Base-by-base conservation (phyloP, 1,140 invertebrate species). In the Sycophaga agraensis region DNA sequence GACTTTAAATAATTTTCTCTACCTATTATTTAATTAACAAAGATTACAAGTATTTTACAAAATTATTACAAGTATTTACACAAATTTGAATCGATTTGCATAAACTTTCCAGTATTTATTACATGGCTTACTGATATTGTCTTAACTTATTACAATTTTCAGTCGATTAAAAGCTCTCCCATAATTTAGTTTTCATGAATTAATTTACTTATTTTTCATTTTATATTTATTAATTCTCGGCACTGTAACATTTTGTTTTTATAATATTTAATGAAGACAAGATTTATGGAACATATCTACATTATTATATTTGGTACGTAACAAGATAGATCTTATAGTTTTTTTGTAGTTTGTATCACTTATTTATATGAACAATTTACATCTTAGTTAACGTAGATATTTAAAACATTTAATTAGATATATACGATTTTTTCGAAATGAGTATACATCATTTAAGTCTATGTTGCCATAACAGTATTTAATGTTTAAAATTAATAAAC, bases 51-150 rank as follows among this genome's bases (percentile, higher is more conserved):
- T 46, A 53, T 60, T 54, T 61, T 61, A 61, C 59, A 54, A 54
- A 42, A 45, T 60, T 21, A 2, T 45, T 43, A n/a, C 28, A 26
- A 17, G 35, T 60, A 61, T 61, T 54, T 61, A 61, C 50, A 61
- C 16, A 45, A 55, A 51, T 60, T 37, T 46, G 37, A 60, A 39
- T n/a, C 43, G 28, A 48, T 14, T 60, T 28, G n/a, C 46, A 60
- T 53, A 55, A 45, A 49, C 48, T 48, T 61, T 40, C 22, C 17
- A 48, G 12, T 48, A 21, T 37, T 57, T 48, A 48, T 60, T 43
- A 60, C 48, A 48, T 39, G 39, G 59, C 42, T 46, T 61, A 61
- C 34, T 48, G 11, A 45, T 35, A 46, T 53, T 55, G 17, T 37
- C 24, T 51, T 55, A 54, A 53, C 31, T 39, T 40, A 55, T 48